Conservation (phyloP, 1,140 invertebrate species). For the Chelonus insularis region DNA sequence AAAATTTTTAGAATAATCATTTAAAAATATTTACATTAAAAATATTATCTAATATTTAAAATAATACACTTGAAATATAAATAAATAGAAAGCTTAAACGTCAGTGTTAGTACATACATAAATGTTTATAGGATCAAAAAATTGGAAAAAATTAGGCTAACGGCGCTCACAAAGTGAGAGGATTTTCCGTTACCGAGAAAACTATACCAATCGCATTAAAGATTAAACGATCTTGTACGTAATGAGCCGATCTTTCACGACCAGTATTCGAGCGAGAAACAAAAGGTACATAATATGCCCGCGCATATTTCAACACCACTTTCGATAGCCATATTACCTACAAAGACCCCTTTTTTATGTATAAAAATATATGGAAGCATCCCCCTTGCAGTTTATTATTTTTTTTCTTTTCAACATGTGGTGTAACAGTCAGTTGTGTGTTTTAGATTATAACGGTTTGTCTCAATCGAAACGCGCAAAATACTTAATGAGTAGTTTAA, state of each 20-base stretch:
- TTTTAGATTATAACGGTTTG: slow-evolving; percentile 21
- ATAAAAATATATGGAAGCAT: not conserved
- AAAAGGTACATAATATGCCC: not conserved
- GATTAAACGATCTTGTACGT: slow-evolving; percentile 7
- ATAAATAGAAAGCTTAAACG: too few relatives aligned
- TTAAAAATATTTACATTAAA: too few relatives aligned
- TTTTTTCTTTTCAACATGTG: slow-evolving; percentile 24
- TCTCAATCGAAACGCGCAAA: too few relatives aligned
- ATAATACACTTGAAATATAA: too few relatives aligned
- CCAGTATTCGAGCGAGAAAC: slow-evolving; percentile 2
- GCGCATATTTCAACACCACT: slow-evolving; percentile 6
- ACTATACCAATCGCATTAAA: slow-evolving; percentile 6
- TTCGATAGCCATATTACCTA: not conserved
- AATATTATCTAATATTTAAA: too few relatives aligned
- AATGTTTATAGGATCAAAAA: too few relatives aligned
- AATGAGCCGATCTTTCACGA: slow-evolving; percentile 7
- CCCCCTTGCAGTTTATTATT: not conserved
- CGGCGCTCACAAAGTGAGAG: not conserved
- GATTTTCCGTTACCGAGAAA: slow-evolving; percentile 23
- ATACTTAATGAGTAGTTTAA: too few relatives aligned
- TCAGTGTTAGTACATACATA: too few relatives aligned
- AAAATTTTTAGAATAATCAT: too few relatives aligned
- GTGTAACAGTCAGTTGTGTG: slow-evolving; percentile 28
- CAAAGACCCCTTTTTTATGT: slow-evolving; percentile 10
- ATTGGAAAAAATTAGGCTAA: not conserved